Percentiles rank a stretch among this genome's conserved stretches.
These are phyloP conservation scores for Canis aureus DNA, from an alignment of 2,113 vertebrate genomes.

Conservation along the genomic window DNA sequence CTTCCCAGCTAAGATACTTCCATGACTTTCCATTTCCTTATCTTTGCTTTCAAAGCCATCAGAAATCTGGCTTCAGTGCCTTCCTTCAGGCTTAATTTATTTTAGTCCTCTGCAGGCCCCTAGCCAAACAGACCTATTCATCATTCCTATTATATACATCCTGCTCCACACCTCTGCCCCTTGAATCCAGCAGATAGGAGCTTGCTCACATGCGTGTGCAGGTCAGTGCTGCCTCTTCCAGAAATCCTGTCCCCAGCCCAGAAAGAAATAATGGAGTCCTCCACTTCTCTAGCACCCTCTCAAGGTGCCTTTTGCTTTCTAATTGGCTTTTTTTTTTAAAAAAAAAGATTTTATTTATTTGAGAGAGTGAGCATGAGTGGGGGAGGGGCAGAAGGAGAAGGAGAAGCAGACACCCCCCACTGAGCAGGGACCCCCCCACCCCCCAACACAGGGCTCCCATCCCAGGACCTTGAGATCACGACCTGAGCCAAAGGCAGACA, in stretches of 20 bases:
- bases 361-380: too few relatives aligned
- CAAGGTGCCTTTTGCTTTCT: background rate
- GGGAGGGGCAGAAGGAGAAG: too few relatives aligned
- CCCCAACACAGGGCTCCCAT: too few relatives aligned
- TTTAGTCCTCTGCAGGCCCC: background rate
- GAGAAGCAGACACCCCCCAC: too few relatives aligned
- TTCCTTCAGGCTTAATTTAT: background rate
- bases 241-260: background rate
- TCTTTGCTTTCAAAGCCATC: background rate
- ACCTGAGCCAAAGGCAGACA: too few relatives aligned
- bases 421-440: too few relatives aligned
- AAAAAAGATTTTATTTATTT: too few relatives aligned
- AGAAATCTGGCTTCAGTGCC: background rate
- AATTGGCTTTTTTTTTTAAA: too few relatives aligned
- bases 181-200: background rate
- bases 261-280: background rate
- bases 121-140: background rate
- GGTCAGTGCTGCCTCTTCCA: background rate
- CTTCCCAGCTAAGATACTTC: background rate
- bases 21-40: background rate
- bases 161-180: background rate
- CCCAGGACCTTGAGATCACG: too few relatives aligned
- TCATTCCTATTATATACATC: background rate
- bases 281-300: background rate
- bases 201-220: background rate